Conservation (phyloP, 2,888 invertebrate genomes). For the Vanessa cardui region DNA sequence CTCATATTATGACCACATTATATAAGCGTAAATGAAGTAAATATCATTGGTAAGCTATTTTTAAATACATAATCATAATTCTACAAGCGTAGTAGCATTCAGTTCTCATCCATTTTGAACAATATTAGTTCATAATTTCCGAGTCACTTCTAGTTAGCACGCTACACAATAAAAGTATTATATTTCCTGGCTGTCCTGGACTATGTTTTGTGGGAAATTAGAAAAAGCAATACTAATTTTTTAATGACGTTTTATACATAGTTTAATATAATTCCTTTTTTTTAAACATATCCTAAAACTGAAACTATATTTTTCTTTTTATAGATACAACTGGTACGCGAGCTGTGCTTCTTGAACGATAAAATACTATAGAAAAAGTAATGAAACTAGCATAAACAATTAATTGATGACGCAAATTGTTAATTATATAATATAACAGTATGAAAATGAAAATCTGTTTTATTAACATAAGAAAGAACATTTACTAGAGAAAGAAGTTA, state of each 20-base stretch:
- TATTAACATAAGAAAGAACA: no score
- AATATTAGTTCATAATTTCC: no score
- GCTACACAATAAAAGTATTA: no score
- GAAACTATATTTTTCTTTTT: background rate
- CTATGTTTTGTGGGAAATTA: no score
- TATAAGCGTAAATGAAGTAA: slow-evolving; percentile 35
- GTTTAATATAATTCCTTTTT: background rate
- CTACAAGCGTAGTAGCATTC: no score
- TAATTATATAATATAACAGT: background rate
- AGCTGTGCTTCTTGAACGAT: background rate
- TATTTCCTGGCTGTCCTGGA: no score
- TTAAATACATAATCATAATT: background rate
- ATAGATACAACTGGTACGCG: slow-evolving; percentile 1
- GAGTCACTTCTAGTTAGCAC: no score
- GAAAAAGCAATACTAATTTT: no score
- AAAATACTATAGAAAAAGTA: background rate
- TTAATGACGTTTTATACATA: no score
- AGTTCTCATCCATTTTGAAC: no score
- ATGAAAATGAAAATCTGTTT: background rate
- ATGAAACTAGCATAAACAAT: background rate
- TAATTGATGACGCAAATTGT: background rate
- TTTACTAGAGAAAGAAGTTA: no score
- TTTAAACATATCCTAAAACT: background rate
- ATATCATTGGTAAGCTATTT: slow-evolving; percentile 16
- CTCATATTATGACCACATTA: slow-evolving; percentile 60